These are phyloP conservation scores for Plecotus auritus DNA, from an alignment of 2,113 vertebrate genomes.

Conservation along the genomic window DNA sequence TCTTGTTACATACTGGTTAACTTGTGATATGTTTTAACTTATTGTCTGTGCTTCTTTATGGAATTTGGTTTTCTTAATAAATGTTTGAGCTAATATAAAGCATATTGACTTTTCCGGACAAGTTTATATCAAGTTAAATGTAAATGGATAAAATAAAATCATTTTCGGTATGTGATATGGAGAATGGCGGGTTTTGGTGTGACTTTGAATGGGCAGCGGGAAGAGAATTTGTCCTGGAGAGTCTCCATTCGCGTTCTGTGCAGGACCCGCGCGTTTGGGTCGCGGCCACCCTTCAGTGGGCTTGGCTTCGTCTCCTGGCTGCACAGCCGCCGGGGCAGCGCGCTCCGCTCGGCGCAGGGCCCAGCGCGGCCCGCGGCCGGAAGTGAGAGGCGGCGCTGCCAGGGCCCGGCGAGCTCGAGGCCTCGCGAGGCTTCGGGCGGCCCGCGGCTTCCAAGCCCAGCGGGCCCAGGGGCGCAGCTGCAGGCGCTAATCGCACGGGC, in stretches of 20 bases:
- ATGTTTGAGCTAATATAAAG: slow-evolving; percentile 95
- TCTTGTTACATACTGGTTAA: slow-evolving; percentile 96
- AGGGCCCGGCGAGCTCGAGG: neutral
- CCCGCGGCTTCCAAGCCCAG: rapidly evolving
- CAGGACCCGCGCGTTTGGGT: rapidly evolving
- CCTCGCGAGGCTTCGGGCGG: neutral
- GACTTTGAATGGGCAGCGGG: neutral
- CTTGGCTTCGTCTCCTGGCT: neutral
- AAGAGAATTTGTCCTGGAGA: neutral
- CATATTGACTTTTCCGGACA: slow-evolving; percentile 92
- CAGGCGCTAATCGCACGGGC: rapidly evolving
- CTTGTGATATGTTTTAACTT: slow-evolving; percentile 98
- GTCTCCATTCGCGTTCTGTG: neutral
- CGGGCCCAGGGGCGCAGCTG: neutral
- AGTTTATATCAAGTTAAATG: slow-evolving; percentile 94
- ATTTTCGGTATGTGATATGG: slow-evolving; percentile 93
- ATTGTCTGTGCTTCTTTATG: slow-evolving; percentile 97
- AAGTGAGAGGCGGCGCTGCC: neutral
- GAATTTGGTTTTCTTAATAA: slow-evolving; percentile 94
- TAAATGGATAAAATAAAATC: slow-evolving; percentile 95
- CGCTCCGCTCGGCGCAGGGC: rapidly evolving
- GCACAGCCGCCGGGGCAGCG: rapidly evolving
- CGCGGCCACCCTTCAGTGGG: too few relatives aligned
- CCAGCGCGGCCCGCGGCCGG: rapidly evolving
- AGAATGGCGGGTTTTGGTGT: slow-evolving; percentile 73